Evolutionary conservation across 2,888 invertebrate genomes (phyloP).

Genomic region (Beris chalybata): DNA sequence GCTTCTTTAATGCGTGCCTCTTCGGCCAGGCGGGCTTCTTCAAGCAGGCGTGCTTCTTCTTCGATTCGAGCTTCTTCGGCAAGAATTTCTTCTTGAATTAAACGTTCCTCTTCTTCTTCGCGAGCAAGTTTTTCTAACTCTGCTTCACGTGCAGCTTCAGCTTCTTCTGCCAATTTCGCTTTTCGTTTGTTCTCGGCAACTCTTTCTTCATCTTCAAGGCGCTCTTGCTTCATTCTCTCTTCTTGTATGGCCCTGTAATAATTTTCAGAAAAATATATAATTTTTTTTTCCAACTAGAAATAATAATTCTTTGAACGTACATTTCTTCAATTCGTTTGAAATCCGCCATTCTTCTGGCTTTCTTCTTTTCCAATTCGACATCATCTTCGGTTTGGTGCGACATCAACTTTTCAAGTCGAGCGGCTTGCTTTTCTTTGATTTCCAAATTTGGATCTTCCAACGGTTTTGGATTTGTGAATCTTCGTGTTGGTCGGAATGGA

Average conservation of each 20-base stretch:
- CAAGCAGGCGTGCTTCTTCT: constrained; percentile 55
- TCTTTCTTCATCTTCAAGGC: constrained; percentile 58
- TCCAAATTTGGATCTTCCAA: constrained; percentile 64
- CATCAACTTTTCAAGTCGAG: constrained; percentile 63
- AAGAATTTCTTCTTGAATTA: constrained; percentile 55
- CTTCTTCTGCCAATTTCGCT: constrained; percentile 57
- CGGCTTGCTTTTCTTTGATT: constrained; percentile 65
- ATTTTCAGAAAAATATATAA: not conserved
- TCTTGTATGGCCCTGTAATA: constrained; percentile 59
- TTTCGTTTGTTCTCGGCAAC: constrained; percentile 59
- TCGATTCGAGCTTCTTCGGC: constrained; percentile 52
- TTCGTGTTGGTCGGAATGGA: constrained; percentile 69
- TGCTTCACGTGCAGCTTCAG: constrained; percentile 57
- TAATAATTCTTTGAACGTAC: constrained; percentile 41
- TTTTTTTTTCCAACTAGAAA: not conserved
- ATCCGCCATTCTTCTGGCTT: constrained; percentile 59
- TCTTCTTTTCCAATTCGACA: constrained; percentile 58
- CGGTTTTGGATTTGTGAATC: constrained; percentile 64
- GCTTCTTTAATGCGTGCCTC: constrained; percentile 53
- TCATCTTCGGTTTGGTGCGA: constrained; percentile 58
- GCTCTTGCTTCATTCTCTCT: constrained; percentile 61
- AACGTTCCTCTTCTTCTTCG: constrained; percentile 48
- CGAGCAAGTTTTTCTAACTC: constrained; percentile 46
- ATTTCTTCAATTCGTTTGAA: constrained; percentile 58
- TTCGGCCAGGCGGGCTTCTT: constrained; percentile 54